Evolutionary conservation across 2,113 vertebrate genomes (phyloP).

Genomic region (Semnornis frantzii): DNA sequence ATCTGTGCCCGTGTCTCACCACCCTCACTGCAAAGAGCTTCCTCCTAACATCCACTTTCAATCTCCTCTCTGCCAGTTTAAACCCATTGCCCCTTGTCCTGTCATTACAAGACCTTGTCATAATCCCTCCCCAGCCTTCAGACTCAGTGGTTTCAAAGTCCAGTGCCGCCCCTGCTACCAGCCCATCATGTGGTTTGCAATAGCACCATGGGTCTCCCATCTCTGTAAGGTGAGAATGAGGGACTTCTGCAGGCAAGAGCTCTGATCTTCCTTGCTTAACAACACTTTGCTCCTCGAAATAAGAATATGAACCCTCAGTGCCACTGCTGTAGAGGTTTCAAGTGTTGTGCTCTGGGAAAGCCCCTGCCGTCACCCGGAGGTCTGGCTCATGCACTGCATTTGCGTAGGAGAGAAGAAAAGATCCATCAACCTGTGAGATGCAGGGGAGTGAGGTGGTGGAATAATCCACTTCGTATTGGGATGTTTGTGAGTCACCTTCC

Average conservation of each 20-base stretch:
- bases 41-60: too few species aligned
- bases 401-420: neutral
- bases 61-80: too few species aligned
- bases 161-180: neutral
- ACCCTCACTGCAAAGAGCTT: too few species aligned
- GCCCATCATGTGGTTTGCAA: fast-evolving
- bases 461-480: constrained; percentile 43
- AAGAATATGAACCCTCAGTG: neutral
- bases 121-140: neutral
- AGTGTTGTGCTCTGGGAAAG: neutral
- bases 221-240: neutral
- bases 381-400: neutral
- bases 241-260: neutral
- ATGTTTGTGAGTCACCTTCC: constrained; percentile 66
- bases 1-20: too few species aligned
- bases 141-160: neutral
- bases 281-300: neutral
- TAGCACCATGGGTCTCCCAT: neutral
- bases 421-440: neutral
- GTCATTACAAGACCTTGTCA: too few species aligned
- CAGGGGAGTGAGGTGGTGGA: constrained; percentile 57
- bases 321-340: fast-evolving
- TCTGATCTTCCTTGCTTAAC: too few species aligned
- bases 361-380: neutral
- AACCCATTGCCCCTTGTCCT: too few species aligned